Percentiles rank a stretch among this genome's conserved stretches.
Evolutionary conservation across 2,113 vertebrate genomes (phyloP).

Genomic region (Oncorhynchus kisutch): DNA sequence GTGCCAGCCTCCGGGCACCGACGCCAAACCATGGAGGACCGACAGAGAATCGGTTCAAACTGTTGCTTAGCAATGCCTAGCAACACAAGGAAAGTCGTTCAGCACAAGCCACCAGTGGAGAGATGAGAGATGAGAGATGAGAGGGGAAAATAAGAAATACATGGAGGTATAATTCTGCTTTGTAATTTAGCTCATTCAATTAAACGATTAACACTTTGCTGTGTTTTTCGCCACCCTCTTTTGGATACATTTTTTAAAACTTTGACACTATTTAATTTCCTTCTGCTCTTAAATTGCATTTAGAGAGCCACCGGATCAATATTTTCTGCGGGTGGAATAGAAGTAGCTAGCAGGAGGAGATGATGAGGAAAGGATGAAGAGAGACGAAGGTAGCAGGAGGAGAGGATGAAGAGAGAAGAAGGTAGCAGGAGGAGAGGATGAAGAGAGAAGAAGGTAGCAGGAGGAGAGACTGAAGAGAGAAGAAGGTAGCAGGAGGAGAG

Average conservation of each 20-base stretch:
- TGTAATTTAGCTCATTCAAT: slow-evolving; percentile 72
- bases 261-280: slow-evolving; percentile 63
- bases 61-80: slow-evolving; percentile 72
- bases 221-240: slow-evolving; percentile 20
- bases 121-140: not conserved
- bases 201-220: slow-evolving; percentile 63
- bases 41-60: slow-evolving; percentile 41
- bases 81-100: slow-evolving; percentile 63
- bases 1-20: slow-evolving; percentile 53
- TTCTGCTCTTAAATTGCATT: slow-evolving; percentile 36
- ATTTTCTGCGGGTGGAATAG: slow-evolving; percentile 48
- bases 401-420: too few species aligned
- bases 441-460: too few species aligned
- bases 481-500: too few species aligned
- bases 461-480: too few species aligned
- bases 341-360: slow-evolving; percentile 4
- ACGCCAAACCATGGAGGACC: slow-evolving; percentile 53
- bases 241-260: slow-evolving; percentile 35
- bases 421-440: too few species aligned
- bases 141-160: not conserved
- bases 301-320: slow-evolving; percentile 57
- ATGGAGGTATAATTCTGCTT: slow-evolving; percentile 21
- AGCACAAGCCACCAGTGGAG: slow-evolving; percentile 17
- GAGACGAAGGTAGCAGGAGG: too few species aligned
- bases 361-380: too few species aligned